Base-by-base conservation (phyloP, 1,140 invertebrate species). In the Centruroides sculpturatus region DNA sequence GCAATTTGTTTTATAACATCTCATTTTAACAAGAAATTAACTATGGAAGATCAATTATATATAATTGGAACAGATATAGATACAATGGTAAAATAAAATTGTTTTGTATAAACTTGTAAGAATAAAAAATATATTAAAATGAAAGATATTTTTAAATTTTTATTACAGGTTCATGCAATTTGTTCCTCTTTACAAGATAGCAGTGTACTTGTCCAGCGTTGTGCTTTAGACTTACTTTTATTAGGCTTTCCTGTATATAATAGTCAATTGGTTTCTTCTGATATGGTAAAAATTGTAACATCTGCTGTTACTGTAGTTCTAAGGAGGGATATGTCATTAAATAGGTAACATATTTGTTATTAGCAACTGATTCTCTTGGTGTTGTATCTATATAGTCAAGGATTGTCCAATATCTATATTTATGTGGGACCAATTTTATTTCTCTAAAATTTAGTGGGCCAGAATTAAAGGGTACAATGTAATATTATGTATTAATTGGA, bases 181-280 rank as follows among this genome's bases (percentile, higher is more conserved):
- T 85, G 82, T 69, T 79, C 81, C 46, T 82, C 83, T 66, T 80
- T 94, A 54, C 85, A 90, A 72, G 90, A 94, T 71, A 79, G 74
- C 41, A 84, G 83, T 66, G 85, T 91, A 47, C 73, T 95, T 58
- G 90, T 94, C 13, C 92, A 95, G 76, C 77, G 92, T 65, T 85
- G 86, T 71, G 83, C 87, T 23, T 75, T 96, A 50, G 92, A 96
- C 71, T 81, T 96, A 62, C 74, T 95, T 11, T 74, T 90, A 54
- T 75, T 85, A 35, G 89, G 86, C 34, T 91, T 95, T 72, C 91
- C 91, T 23, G 83, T 94, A 75, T 86, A 92, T 69, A 86, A 84
- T 60, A 83, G 81, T 63, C 85, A 89, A 70, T 75, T 93, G 35
- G 77, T 81, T 2, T 79, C 82, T 65, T 74, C 80, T 6, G 87